Evolutionary conservation across 2,888 invertebrate genomes (phyloP).

Genomic region (Pantelozetes paolii): DNA sequence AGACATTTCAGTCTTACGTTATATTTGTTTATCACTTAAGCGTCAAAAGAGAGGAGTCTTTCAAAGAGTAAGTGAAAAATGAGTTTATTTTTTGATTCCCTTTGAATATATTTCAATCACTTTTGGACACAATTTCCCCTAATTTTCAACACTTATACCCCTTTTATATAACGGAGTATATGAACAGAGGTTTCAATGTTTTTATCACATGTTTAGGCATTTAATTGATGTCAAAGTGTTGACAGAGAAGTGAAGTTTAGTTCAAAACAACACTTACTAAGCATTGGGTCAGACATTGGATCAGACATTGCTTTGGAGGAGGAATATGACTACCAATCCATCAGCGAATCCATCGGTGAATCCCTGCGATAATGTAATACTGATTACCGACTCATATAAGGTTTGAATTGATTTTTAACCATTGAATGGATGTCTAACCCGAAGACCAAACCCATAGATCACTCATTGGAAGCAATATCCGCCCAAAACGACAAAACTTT

Average conservation of each 20-base stretch:
- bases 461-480: slow-evolving; percentile 37
- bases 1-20: too few relatives aligned
- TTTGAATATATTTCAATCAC: too few relatives aligned
- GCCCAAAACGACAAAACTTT: slow-evolving; percentile 33
- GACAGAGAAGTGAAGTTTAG: too few relatives aligned
- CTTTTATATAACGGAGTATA: too few relatives aligned
- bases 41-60: too few relatives aligned
- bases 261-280: not conserved
- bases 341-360: too few relatives aligned
- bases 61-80: too few relatives aligned
- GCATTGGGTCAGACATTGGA: not conserved
- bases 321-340: not conserved
- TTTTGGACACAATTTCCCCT: too few relatives aligned
- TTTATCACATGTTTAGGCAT: not conserved
- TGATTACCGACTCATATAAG: slow-evolving; percentile 32
- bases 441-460: not conserved
- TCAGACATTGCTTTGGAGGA: too few relatives aligned
- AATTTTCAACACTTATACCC: too few relatives aligned
- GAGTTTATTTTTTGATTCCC: too few relatives aligned
- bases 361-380: slow-evolving; percentile 30
- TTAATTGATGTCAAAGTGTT: not conserved
- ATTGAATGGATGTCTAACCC: not conserved
- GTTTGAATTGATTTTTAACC: not conserved
- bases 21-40: too few relatives aligned
- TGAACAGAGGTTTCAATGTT: not conserved